Evolutionary conservation across 2,888 invertebrate species (phyloP).

Genomic region (Melangyna quadrimaculata): DNA sequence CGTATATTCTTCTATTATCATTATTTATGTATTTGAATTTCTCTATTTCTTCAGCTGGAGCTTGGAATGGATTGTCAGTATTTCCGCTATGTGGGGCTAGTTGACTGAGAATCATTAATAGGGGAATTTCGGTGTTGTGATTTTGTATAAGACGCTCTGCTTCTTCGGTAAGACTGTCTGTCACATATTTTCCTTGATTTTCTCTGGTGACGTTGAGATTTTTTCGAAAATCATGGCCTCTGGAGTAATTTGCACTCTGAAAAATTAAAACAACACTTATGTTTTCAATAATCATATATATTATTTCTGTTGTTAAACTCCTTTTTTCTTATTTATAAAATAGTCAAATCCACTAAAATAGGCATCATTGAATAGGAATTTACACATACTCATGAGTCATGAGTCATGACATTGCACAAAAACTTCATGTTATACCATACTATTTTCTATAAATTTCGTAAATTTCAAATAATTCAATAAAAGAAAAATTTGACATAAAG

Average conservation of each 20-base stretch:
- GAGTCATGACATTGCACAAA: no score
- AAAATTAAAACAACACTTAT: no score
- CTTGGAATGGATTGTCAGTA: slow-evolving; percentile 86
- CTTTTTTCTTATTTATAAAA: no score
- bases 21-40: slow-evolving; percentile 86
- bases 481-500: no score
- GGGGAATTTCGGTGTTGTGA: slow-evolving; percentile 84
- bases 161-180: slow-evolving; percentile 86
- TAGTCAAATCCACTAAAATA: no score
- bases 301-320: no score
- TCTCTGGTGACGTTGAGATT: slow-evolving; percentile 82
- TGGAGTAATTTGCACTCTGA: slow-evolving; percentile 68
- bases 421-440: no score
- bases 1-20: slow-evolving; percentile 85
- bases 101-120: slow-evolving; percentile 91
- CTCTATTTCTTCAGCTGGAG: slow-evolving; percentile 86
- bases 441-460: no score
- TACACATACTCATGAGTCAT: no score
- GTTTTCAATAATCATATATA: no score
- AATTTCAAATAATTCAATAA: no score
- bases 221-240: slow-evolving; percentile 82
- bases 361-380: no score
- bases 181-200: slow-evolving; percentile 84
- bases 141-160: slow-evolving; percentile 84
- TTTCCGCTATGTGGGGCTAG: slow-evolving; percentile 91